Conservation (phyloP, 2,113 vertebrate genomes). For the Ochotona curzoniae region DNA sequence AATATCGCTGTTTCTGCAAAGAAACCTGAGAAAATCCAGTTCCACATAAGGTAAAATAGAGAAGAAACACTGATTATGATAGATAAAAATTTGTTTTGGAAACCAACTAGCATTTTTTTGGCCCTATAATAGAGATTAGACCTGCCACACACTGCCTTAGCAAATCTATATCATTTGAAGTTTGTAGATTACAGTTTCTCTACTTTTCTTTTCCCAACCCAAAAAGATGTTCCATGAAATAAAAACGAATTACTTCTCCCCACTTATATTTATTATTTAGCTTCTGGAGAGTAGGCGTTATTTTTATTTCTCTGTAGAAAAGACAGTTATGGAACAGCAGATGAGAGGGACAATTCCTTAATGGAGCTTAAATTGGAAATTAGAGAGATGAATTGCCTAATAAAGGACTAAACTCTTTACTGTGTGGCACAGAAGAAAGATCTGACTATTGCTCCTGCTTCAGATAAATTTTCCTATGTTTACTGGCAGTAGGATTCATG, state of each 20-base stretch:
- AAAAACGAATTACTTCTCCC: neutral
- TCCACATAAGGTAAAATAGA: neutral
- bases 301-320: neutral
- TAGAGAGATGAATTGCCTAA: neutral
- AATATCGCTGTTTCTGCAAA: neutral
- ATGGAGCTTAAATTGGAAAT: neutral
- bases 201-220: neutral
- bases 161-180: neutral
- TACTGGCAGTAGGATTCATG: neutral
- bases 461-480: slow-evolving; percentile 11
- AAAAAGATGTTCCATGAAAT: neutral
- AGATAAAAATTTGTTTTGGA: neutral
- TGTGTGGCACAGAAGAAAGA: neutral
- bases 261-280: slow-evolving; percentile 21
- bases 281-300: neutral
- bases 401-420: slow-evolving; percentile 6
- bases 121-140: neutral
- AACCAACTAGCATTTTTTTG: neutral
- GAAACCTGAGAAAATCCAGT: neutral
- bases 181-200: neutral
- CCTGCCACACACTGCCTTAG: neutral
- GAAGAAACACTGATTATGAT: neutral
- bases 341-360: neutral
- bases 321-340: neutral
- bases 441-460: neutral